Conservation (phyloP, 2,797 vertebrate genomes). For the Phrynocephalus guinanensis region DNA sequence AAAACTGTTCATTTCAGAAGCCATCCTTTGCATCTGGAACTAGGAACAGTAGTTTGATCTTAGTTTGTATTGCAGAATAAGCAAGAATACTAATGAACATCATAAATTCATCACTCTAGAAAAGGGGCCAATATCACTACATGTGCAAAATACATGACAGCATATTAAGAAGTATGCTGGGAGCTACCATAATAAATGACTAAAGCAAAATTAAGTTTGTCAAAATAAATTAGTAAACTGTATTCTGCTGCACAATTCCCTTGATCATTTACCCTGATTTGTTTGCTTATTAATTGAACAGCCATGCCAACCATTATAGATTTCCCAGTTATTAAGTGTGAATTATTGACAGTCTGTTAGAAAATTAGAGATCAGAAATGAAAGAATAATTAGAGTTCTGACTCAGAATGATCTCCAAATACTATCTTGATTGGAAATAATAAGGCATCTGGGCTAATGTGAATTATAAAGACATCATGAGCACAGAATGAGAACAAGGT, state of each 20-base stretch:
- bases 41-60: not conserved
- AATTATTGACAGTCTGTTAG: conserved; percentile 37
- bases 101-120: not conserved
- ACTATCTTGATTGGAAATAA: not conserved
- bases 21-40: not conserved
- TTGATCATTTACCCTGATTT: conserved; percentile 30
- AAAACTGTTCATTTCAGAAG: not conserved
- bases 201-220: conserved; percentile 18
- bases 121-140: not conserved
- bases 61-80: not conserved
- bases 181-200: conserved; percentile 31
- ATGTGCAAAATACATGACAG: not conserved
- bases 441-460: not conserved
- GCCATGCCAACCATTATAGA: conserved; percentile 38
- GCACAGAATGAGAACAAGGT: not conserved
- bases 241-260: conserved; percentile 24
- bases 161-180: not conserved
- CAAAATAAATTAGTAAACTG: conserved; percentile 36
- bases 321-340: conserved; percentile 37
- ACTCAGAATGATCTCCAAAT: not conserved
- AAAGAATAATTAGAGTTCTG: conserved; percentile 34
- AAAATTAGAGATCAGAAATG: conserved; percentile 14
- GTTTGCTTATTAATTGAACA: conserved; percentile 38
- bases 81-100: not conserved
- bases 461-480: not conserved